These are phyloP conservation scores for Diglossa cyanea DNA, from an alignment of 2,797 vertebrate species.

Conservation along the genomic window DNA sequence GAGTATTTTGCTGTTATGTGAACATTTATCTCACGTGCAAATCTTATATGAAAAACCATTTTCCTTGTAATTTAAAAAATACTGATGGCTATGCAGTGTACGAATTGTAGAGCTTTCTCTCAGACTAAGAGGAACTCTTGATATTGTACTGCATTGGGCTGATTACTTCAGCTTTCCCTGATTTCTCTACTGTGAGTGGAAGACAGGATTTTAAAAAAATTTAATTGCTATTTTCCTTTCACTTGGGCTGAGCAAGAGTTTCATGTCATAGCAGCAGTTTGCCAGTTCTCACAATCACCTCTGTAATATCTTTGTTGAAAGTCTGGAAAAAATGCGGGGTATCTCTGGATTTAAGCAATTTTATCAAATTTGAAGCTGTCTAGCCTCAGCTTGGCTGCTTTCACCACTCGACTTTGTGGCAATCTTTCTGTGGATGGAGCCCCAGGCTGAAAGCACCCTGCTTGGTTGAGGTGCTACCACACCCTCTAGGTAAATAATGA, in stretches of 20 bases:
- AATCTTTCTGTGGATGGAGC: background rate
- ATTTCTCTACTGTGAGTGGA: background rate
- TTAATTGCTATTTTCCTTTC: background rate
- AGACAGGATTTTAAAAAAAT: background rate
- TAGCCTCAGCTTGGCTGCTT: background rate
- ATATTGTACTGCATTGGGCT: background rate
- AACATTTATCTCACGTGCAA: background rate
- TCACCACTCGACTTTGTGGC: background rate
- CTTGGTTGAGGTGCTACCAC: background rate
- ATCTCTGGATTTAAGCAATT: background rate
- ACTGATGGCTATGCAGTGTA: background rate
- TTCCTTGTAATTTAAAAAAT: background rate
- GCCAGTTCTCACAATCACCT: background rate
- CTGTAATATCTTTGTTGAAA: background rate
- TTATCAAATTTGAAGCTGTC: background rate
- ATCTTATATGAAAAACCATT: background rate
- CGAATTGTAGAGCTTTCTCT: background rate
- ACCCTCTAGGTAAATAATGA: background rate
- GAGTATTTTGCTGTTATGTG: background rate
- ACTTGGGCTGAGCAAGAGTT: background rate
- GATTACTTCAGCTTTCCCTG: background rate
- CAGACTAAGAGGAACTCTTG: background rate
- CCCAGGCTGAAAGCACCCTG: background rate
- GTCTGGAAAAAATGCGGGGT: background rate
- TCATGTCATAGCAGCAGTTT: background rate